Conservation (phyloP, 1,140 invertebrate genomes). For the Rhopalosiphum padi region DNA sequence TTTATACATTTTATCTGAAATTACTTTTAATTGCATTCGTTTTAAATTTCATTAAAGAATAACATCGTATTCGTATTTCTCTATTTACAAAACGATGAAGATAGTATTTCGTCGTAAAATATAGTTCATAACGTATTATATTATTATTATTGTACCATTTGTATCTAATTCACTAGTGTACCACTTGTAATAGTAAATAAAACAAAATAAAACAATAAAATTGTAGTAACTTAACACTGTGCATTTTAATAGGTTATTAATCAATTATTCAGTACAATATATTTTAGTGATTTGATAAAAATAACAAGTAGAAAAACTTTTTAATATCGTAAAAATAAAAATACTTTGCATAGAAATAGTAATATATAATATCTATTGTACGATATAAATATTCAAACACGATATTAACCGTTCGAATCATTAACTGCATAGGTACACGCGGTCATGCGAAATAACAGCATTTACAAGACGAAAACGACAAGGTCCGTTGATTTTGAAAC, state of each 20-base stretch:
- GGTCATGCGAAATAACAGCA: background rate
- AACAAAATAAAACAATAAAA: background rate
- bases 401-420: background rate
- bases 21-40: background rate
- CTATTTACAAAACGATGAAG: background rate
- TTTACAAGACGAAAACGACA: background rate
- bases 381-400: background rate
- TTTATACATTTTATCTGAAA: background rate
- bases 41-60: background rate
- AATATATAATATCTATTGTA: background rate
- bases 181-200: background rate
- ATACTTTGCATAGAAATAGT: background rate
- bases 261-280: background rate
- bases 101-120: too few species aligned
- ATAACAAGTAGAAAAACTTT: background rate
- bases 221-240: background rate
- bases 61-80: background rate
- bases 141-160: background rate
- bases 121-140: background rate
- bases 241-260: background rate
- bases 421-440: background rate
- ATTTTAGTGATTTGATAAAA: background rate
- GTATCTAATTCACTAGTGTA: background rate
- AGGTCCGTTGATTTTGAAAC: slow-evolving; percentile 37
- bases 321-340: background rate